Evolutionary conservation across 2,797 vertebrate genomes (phyloP).

Genomic region (Uromys caudimaculatus): DNA sequence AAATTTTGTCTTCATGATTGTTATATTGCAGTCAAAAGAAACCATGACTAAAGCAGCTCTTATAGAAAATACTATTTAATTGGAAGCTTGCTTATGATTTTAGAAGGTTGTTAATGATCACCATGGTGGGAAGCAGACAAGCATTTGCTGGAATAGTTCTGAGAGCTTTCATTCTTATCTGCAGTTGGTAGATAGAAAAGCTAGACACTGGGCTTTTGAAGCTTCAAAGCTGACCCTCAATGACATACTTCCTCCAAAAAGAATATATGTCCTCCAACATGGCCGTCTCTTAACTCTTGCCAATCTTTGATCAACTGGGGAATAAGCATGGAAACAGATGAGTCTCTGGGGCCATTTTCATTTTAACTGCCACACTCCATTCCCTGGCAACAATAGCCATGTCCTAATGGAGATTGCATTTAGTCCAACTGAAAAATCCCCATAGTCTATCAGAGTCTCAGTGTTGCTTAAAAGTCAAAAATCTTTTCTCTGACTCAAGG

Average conservation of each 20-base stretch:
- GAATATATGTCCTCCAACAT: background rate
- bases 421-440: background rate
- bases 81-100: background rate
- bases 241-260: background rate
- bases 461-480: background rate
- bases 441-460: background rate
- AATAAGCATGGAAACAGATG: background rate
- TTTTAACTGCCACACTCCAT: background rate
- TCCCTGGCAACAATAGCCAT: background rate
- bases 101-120: background rate
- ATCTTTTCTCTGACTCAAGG: background rate
- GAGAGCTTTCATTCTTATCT: background rate
- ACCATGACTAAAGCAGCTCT: background rate
- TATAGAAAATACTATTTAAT: background rate
- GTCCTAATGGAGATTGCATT: background rate
- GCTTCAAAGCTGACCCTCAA: background rate
- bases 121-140: background rate
- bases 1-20: too few species aligned
- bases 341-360: background rate
- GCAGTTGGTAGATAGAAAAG: background rate
- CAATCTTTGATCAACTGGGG: background rate
- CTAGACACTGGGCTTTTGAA: background rate
- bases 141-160: background rate
- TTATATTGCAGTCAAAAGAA: background rate
- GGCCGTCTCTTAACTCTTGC: background rate